Evolutionary conservation across 2,888 invertebrate species (phyloP), one percentile per base, ranked within the genome.

Genomic region (Caenorhabditis parvicauda): DNA sequence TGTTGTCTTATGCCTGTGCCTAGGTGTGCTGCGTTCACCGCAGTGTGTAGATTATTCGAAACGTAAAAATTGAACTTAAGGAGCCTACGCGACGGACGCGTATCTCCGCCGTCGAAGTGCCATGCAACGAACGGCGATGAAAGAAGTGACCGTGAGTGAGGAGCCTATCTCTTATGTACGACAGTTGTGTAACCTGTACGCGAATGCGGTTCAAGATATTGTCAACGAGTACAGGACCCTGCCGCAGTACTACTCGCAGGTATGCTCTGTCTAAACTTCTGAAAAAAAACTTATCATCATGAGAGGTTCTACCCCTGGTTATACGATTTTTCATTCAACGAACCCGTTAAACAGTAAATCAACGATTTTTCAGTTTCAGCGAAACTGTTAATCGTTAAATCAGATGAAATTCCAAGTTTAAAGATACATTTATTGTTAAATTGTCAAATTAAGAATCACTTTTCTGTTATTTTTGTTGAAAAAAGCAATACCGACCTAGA

Each of bases 221-320:
- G 62, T 67, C 45, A 69, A 62, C 17, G 77, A 77, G 46, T 75
- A 72, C 58, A 47, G 56, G 24, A 38, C 54, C 5, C 67, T 76
- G 52, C 64, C 70, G 0, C 60, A 73, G 46, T 64, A 71, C 48
- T 74, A 70, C 29, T 74, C 74, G 41, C 64, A 68, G 94, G 65
- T 65, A 9, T n/a, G 53, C 7, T 14, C 17, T 12, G 3, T 37
- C 17, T 41, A 9, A 12, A 9, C 19, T 32, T 32, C n/a, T n/a
- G 9, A n/a, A 32, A n/a, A n/a, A n/a, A n/a, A n/a, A n/a, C n/a
- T n/a, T n/a, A n/a, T n/a, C n/a, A n/a, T n/a, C n/a, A n/a, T n/a
- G n/a, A n/a, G n/a, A n/a, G n/a, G n/a, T n/a, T n/a, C n/a, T n/a
- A n/a, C n/a, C n/a, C n/a, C n/a, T n/a, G n/a, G n/a, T n/a, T n/a